phyloP scores from a whole-genome alignment of 2,888 invertebrate species.

The Ferrisia virgata region DNA sequence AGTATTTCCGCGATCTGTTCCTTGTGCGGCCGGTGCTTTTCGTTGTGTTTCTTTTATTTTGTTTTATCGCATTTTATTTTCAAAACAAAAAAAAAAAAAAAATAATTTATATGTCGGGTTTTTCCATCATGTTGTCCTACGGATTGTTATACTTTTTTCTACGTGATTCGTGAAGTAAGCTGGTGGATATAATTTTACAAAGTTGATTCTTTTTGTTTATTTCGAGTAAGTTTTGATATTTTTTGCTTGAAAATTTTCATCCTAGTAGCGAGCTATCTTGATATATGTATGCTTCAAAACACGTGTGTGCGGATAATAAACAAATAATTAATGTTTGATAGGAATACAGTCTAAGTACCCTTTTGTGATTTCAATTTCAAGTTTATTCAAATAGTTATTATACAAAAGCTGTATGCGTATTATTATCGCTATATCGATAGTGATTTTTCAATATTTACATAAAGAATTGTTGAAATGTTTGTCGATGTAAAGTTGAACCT shows the following conservation, averaged over 20 bases:
- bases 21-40: neutral
- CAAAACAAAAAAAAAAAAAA: too few species aligned
- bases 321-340: neutral
- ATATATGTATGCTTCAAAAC: neutral
- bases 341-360: too few species aligned
- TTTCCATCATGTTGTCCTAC: neutral
- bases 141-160: constrained; percentile 1
- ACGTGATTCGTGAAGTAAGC: neutral
- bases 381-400: neutral
- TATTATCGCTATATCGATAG: neutral
- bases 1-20: constrained; percentile 12
- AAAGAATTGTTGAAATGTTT: neutral
- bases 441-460: neutral
- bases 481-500: neutral
- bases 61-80: constrained; percentile 28
- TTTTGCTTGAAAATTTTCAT: neutral
- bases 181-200: neutral
- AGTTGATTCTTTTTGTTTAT: neutral
- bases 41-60: neutral
- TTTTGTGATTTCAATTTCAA: neutral
- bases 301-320: neutral
- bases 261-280: neutral
- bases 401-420: too few species aligned
- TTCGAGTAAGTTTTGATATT: neutral
- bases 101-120: neutral